Percentiles rank a stretch among this genome's conserved stretches.
Evolutionary conservation across 2,888 invertebrate genomes (phyloP).

Genomic region (Aphidius colemani): DNA sequence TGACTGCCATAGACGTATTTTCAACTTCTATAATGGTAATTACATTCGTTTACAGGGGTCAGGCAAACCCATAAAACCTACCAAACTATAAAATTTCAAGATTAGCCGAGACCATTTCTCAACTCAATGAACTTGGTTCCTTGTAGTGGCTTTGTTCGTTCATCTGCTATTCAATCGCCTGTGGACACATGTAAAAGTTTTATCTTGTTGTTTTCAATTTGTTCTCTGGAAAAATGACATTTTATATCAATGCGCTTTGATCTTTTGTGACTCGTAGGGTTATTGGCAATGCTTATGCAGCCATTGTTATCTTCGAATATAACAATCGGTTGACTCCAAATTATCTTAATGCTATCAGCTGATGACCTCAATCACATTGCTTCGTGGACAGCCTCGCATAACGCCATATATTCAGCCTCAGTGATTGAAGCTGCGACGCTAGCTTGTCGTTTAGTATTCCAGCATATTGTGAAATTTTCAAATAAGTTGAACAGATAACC

Average conservation of each 20-base stretch:
- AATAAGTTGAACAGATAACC: no score
- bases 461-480: no score
- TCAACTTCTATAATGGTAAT: no score
- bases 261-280: conserved; percentile 32
- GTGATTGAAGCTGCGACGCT: no score
- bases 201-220: conserved; percentile 54
- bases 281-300: conserved; percentile 39
- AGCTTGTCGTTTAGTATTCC: no score
- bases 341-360: conserved; percentile 38
- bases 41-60: no score
- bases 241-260: conserved; percentile 46
- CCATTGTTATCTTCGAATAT: conserved; percentile 47
- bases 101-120: background rate
- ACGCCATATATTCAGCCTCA: conserved; percentile 18
- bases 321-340: conserved; percentile 32
- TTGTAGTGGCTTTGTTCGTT: conserved; percentile 52
- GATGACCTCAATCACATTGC: conserved; percentile 46
- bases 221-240: conserved; percentile 34
- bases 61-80: no score
- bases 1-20: no score
- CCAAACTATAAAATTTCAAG: no score
- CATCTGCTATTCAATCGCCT: conserved; percentile 63
- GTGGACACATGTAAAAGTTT: conserved; percentile 62
- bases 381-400: conserved; percentile 45
- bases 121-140: conserved; percentile 22